phyloP scores from a whole-genome alignment of 2,888 invertebrate species.

The Silvanus unidentatus region DNA sequence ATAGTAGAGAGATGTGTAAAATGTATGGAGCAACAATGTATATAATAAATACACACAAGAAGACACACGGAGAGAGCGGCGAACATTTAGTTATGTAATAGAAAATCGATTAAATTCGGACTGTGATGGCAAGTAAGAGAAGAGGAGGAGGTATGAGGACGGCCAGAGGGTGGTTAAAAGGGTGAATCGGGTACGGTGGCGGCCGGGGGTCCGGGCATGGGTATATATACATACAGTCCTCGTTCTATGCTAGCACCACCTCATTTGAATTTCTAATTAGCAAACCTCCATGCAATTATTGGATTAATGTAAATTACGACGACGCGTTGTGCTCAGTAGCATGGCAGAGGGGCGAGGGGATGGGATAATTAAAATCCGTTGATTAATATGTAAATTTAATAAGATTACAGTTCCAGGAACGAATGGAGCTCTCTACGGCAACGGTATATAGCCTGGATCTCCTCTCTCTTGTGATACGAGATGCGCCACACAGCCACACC shows the following conservation, averaged over 20 bases:
- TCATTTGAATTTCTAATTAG: conserved; percentile 90
- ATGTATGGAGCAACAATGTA: neutral
- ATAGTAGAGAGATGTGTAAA: neutral
- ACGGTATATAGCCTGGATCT: conserved; percentile 21
- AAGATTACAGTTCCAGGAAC: conserved; percentile 93
- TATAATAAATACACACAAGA: neutral
- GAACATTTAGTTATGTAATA: conserved; percentile 38
- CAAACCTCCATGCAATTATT: conserved; percentile 90
- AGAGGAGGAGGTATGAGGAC: conserved; percentile 21
- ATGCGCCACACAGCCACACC: conserved; percentile 5
- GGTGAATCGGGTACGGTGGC: conserved; percentile 21
- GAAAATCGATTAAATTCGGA: conserved; percentile 48
- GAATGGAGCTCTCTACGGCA: conserved; percentile 46
- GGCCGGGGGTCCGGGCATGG: conserved; percentile 21
- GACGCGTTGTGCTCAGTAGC: conserved; percentile 55
- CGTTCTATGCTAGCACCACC: conserved; percentile 55
- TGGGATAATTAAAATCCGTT: conserved; percentile 96
- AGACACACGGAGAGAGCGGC: neutral
- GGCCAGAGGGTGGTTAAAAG: conserved; percentile 21
- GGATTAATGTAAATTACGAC: conserved; percentile 90
- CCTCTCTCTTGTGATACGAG: conserved; percentile 7
- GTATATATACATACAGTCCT: conserved; percentile 21
- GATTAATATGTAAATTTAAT: conserved; percentile 98
- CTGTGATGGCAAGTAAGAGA: conserved; percentile 37
- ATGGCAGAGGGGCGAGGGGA: conserved; percentile 47